These are phyloP conservation scores for Oscheius onirici DNA, from an alignment of 2,888 invertebrate genomes.

Conservation along the genomic window DNA sequence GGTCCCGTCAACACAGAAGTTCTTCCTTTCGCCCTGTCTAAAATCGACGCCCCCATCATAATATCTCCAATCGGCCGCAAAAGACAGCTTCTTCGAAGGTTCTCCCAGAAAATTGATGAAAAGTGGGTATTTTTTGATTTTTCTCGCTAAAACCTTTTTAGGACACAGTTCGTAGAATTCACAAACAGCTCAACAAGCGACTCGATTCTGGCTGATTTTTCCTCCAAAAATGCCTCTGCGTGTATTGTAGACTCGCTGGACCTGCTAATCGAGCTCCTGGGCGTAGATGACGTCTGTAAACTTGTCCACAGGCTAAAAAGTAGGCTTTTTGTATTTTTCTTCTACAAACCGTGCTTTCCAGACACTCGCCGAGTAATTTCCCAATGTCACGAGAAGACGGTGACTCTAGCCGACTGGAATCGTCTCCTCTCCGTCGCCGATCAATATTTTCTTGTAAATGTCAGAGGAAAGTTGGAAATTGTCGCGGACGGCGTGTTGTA, in stretches of 20 bases:
- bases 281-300: neutral
- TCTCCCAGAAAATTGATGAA: slow-evolving; percentile 10
- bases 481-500: neutral
- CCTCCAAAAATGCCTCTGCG: neutral
- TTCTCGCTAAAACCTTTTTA: neutral
- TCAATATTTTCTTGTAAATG: neutral
- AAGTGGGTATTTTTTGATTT: neutral
- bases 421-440: slow-evolving; percentile 24
- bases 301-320: slow-evolving; percentile 19
- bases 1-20: neutral
- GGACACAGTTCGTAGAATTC: neutral
- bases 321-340: neutral
- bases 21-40: slow-evolving; percentile 13
- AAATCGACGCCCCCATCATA: neutral
- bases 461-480: neutral
- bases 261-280: slow-evolving; percentile 1
- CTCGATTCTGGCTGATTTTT: neutral
- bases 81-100: neutral
- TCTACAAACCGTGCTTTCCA: neutral
- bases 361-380: slow-evolving; percentile 2
- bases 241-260: slow-evolving; percentile 23
- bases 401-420: slow-evolving; percentile 21
- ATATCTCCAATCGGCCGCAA: slow-evolving; percentile 10
- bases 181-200: neutral
- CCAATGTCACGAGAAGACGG: neutral